A percentile compares a stretch with the other conserved stretches of the same genome.
Evolutionary conservation across 1,140 invertebrate genomes (phyloP).

Genomic region (Drosophila lacteicornis): DNA sequence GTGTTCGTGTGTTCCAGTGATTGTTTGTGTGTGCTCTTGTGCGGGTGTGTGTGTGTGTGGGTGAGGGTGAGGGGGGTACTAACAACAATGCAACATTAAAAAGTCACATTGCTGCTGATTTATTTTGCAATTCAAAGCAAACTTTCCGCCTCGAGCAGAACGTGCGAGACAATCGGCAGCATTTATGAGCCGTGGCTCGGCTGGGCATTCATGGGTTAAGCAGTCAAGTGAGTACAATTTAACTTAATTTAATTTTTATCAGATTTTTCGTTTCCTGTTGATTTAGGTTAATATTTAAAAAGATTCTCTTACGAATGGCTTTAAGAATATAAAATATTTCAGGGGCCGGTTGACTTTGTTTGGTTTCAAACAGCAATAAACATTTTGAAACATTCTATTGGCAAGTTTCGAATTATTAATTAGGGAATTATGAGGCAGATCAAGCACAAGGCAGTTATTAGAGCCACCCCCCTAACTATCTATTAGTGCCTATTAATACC

Average conservation of each 20-base stretch:
- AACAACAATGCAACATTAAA: constrained; percentile 75
- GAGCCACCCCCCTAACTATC: neutral
- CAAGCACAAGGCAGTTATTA: neutral
- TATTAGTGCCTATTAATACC: constrained; percentile 43
- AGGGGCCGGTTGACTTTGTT: neutral
- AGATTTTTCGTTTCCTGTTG: neutral
- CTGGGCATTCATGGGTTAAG: constrained; percentile 24
- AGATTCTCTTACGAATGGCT: neutral
- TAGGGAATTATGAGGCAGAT: neutral
- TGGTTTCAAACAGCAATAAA: neutral
- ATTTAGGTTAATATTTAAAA: neutral
- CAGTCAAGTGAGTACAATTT: neutral
- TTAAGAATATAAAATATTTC: neutral
- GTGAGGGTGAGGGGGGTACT: neutral
- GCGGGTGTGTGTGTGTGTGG: constrained; percentile 14
- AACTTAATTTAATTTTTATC: neutral
- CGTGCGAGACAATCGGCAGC: constrained; percentile 61
- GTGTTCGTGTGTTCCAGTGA: constrained; percentile 34
- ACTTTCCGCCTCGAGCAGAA: constrained; percentile 60
- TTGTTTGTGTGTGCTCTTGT: constrained; percentile 23
- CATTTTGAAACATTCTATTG: neutral
- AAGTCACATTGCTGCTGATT: constrained; percentile 79
- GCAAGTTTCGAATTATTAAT: neutral
- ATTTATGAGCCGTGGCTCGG: constrained; percentile 56
- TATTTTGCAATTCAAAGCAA: constrained; percentile 75